Evolutionary conservation across 2,113 vertebrate species (phyloP).

Genomic region (Embiotoca jacksoni): DNA sequence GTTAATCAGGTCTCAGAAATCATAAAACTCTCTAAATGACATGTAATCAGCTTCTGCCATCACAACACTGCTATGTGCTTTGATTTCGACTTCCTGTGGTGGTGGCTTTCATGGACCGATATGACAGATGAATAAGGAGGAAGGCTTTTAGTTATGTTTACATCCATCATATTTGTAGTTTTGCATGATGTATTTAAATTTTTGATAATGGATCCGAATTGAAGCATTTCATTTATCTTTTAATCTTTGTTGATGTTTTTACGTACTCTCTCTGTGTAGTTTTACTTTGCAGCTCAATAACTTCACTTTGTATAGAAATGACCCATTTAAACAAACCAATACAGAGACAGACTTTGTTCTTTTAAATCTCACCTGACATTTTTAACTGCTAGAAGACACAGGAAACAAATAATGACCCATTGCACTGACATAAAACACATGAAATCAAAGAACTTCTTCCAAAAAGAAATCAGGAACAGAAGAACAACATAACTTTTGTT

Average conservation of each 20-base stretch:
- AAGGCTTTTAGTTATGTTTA: neutral
- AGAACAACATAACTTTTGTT: neutral
- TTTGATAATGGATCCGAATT: neutral
- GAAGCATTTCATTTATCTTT: neutral
- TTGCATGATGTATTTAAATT: neutral
- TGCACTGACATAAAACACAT: neutral
- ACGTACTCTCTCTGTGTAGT: neutral
- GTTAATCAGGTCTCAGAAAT: conserved; percentile 26
- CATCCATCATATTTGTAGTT: neutral
- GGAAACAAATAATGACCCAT: conserved; percentile 29
- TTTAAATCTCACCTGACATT: conserved; percentile 1
- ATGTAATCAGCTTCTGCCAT: conserved; percentile 38
- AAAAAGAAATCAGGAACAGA: neutral
- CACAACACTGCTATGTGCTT: conserved; percentile 46
- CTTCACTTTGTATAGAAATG: neutral
- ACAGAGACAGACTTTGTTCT: neutral
- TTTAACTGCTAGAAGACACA: conserved; percentile 7
- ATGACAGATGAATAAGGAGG: neutral
- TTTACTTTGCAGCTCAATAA: neutral
- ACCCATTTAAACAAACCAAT: neutral
- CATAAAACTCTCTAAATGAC: conserved; percentile 40
- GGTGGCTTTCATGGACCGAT: neutral
- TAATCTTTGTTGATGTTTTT: neutral
- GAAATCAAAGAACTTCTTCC: neutral
- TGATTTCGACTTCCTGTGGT: conserved; percentile 44